These are phyloP conservation scores for Lineus longissimus DNA, from an alignment of 1,140 invertebrate genomes.

Conservation along the genomic window DNA sequence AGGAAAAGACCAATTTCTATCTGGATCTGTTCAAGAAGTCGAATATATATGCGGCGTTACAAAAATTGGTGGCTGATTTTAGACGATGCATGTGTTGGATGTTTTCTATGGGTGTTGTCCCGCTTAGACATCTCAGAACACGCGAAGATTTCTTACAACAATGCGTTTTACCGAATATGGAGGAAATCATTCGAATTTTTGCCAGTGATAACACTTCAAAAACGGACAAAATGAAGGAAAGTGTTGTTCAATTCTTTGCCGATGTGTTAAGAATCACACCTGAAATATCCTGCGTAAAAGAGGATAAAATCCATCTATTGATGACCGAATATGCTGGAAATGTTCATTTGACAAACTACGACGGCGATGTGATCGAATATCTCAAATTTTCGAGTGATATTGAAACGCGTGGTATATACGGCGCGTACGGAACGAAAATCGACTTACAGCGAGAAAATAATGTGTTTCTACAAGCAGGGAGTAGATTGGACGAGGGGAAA, in stretches of 20 bases:
- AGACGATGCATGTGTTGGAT: conserved; percentile 1
- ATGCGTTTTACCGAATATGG: not conserved
- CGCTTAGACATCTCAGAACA: conserved; percentile 6
- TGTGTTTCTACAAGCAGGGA: not conserved
- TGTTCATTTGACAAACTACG: conserved; percentile 4
- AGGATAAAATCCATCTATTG: conserved; percentile 8
- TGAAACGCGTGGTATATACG: conserved; percentile 5
- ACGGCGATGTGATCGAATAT: conserved; percentile 5
- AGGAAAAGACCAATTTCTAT: conserved; percentile 8
- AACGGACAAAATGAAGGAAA: conserved; percentile 1
- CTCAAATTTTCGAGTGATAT: conserved; percentile 7
- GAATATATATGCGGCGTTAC: not conserved
- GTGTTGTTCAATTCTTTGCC: not conserved
- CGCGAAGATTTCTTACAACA: conserved; percentile 1
- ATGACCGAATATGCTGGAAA: conserved; percentile 1
- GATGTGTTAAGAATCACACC: not conserved
- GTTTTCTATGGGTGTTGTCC: conserved; percentile 3
- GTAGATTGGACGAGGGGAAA: not conserved
- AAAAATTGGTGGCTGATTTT: conserved; percentile 6
- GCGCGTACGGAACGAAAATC: conserved; percentile 3
- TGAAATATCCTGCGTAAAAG: conserved; percentile 1
- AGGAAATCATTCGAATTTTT: not conserved
- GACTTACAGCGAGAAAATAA: not conserved
- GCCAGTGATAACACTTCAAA: conserved; percentile 1
- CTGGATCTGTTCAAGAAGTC: not conserved